phyloP scores from a whole-genome alignment of 2,113 vertebrate species.

The Grantiella picta region DNA sequence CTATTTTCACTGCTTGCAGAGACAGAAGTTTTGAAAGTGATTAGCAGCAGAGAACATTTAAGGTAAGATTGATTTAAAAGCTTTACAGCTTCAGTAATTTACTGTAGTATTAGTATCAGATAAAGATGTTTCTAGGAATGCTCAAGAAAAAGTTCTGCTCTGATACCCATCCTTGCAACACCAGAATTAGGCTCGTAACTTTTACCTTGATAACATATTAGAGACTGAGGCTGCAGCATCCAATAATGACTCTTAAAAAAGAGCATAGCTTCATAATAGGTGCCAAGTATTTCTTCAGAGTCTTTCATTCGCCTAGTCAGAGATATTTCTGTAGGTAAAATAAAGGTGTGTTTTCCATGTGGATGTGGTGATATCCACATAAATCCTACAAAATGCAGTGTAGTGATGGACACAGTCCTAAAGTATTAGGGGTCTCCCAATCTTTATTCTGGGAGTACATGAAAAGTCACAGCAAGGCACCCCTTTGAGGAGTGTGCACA shows the following conservation, averaged over 20 bases:
- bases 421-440: background rate
- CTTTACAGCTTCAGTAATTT: background rate
- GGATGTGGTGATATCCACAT: background rate
- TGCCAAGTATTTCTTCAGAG: background rate
- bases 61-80: background rate
- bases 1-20: background rate
- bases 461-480: background rate
- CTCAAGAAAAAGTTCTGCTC: background rate
- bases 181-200: background rate
- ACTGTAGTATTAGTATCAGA: background rate
- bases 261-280: background rate
- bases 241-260: background rate
- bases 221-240: background rate
- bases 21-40: background rate
- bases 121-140: background rate
- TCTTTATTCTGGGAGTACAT: background rate
- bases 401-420: background rate
- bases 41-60: background rate
- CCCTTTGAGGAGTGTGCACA: accelerated
- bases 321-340: background rate
- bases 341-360: background rate
- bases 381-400: background rate
- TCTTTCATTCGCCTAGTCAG: background rate
- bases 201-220: background rate
- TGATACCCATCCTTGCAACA: background rate